phyloP scores from a whole-genome alignment of 1,140 invertebrate genomes.

The Neodiprion virginianus region DNA sequence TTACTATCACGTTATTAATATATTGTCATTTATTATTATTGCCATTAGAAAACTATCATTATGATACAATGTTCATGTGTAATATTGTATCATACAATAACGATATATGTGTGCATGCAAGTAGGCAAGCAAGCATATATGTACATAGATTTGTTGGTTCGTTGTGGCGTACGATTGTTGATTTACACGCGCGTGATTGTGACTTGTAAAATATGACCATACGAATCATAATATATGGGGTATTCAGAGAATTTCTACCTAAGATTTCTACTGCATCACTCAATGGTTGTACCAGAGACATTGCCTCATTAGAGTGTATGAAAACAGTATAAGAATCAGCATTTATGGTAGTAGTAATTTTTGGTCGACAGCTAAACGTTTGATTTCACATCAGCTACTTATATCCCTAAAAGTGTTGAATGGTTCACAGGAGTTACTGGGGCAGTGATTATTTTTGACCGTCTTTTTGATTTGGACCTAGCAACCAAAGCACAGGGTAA shows the following conservation, averaged over 20 bases:
- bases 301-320: background rate
- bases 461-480: background rate
- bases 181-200: too few relatives aligned
- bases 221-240: too few relatives aligned
- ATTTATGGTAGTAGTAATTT: background rate
- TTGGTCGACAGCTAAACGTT: background rate
- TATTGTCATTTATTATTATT: background rate
- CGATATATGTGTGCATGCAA: background rate
- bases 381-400: background rate
- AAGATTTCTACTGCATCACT: background rate
- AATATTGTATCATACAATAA: background rate
- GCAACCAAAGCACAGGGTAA: background rate
- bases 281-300: background rate
- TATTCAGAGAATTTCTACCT: too few relatives aligned
- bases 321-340: constrained; percentile 5
- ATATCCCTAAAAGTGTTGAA: background rate
- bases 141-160: too few relatives aligned
- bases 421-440: too few relatives aligned
- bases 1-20: background rate
- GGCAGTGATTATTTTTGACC: background rate
- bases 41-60: background rate
- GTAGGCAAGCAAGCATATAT: too few relatives aligned
- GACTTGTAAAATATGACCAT: too few relatives aligned
- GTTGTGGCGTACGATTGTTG: too few relatives aligned
- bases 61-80: background rate